Base-by-base conservation (phyloP, 2,113 vertebrate genomes). In the Leptodactylus fuscus region DNA sequence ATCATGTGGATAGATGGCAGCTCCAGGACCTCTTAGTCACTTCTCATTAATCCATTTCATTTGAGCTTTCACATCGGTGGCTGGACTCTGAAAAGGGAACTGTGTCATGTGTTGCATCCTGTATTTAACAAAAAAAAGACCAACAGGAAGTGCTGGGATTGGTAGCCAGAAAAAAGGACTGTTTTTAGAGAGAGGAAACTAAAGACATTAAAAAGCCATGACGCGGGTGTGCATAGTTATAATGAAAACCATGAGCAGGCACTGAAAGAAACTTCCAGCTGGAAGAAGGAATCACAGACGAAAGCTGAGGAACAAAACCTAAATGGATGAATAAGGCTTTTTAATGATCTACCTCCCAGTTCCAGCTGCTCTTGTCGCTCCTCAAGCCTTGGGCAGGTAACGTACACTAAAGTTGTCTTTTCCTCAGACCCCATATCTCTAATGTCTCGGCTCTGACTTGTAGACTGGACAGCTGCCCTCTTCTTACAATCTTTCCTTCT, bases 51-150 rank as follows among this genome's bases (percentile, higher is more conserved):
- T 85, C 65, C 76, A 71, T 85, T 80, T 85, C 29, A 46, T 80
- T 85, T 80, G 83, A 85, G 83, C 75, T 85, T 85, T 85, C 74
- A 85, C 83, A 85, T 85, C 65, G 27, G 76, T 80, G 83, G 76
- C 76, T 85, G 76, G 75, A 80, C 67, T 58, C 48, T 85, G 83
- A 85, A 85, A 85, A 80, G 83, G 83, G 83, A 85, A 85, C 83
- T 85, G 83, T 85, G 83, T 85, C 83, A 85, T 85, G 76, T 85
- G 83, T 85, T 85, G 83, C 83, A 85, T 85, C 83, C 83, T 85
- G 83, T 85, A 85, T 85, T 85, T 85, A 80, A 85, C 32, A 85
- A 79, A 85, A 85, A 85, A 85, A 85, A 85, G 76, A 85, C 60
- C 76, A 78, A 85, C 83, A 85, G 83, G 83, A 85, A 85, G 83